A percentile compares a stretch with the other conserved stretches of the same genome.
Conservation (phyloP, 2,113 vertebrate genomes). For the Brevimyrus niger region DNA sequence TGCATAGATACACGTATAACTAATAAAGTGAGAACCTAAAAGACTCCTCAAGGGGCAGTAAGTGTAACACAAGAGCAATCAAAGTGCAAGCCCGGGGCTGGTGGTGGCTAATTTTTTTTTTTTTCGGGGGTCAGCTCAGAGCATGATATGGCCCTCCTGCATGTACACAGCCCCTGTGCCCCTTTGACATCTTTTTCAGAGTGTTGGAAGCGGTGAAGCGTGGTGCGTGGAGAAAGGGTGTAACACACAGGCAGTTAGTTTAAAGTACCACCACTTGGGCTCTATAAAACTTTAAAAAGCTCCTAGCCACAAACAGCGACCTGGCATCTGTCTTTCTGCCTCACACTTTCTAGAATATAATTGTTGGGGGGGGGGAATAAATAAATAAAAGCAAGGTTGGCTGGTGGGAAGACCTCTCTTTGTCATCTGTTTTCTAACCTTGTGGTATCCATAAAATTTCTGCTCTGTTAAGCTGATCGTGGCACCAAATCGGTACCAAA, state of each 20-base stretch:
- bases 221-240: constrained; percentile 19
- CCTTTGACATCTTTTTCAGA: not conserved
- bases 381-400: not conserved
- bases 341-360: constrained; percentile 26
- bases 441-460: constrained; percentile 23
- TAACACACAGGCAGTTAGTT: constrained; percentile 29
- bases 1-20: not conserved
- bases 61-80: not conserved
- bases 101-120: not conserved
- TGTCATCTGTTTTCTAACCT: constrained; percentile 28
- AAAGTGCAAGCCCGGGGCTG: not conserved
- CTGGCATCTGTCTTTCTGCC: constrained; percentile 28
- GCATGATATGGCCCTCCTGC: not conserved
- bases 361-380: constrained; percentile 11
- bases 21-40: not conserved
- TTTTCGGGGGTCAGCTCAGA: not conserved
- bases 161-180: not conserved
- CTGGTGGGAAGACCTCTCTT: constrained; percentile 13
- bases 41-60: not conserved
- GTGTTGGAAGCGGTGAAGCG: constrained; percentile 16
- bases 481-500: constrained; percentile 12
- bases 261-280: constrained; percentile 22
- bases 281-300: constrained; percentile 28
- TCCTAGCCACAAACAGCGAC: constrained; percentile 19
- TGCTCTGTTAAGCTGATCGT: constrained; percentile 24